phyloP scores from a whole-genome alignment of 2,888 invertebrate genomes.

The Eueremaeus valkanovi region DNA sequence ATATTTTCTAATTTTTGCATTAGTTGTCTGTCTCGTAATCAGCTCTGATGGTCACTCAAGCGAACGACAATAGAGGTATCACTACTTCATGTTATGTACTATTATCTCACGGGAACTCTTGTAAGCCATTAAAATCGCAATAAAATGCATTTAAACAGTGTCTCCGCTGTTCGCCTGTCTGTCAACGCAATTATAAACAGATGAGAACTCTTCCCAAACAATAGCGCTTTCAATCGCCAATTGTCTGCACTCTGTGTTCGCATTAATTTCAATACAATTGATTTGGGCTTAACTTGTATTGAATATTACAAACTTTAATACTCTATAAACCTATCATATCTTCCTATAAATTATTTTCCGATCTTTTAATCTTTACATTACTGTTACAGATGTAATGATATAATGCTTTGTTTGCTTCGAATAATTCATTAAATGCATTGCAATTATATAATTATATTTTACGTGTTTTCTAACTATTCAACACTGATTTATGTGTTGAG shows the following conservation, averaged over 20 bases:
- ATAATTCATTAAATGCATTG: too few relatives aligned
- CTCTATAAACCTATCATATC: too few relatives aligned
- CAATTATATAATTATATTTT: too few relatives aligned
- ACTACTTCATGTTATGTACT: background rate
- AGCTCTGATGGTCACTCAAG: background rate
- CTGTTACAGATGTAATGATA: too few relatives aligned
- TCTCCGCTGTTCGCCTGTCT: background rate
- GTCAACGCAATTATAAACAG: slow-evolving; percentile 13
- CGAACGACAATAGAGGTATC: slow-evolving; percentile 19
- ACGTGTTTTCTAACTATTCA: too few relatives aligned
- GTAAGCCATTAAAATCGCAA: slow-evolving; percentile 17
- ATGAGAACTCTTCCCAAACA: background rate
- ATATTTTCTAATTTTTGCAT: background rate
- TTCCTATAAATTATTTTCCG: too few relatives aligned
- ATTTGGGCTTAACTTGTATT: background rate
- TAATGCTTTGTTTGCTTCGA: too few relatives aligned
- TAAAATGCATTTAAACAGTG: background rate
- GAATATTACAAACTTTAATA: too few relatives aligned
- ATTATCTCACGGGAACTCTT: slow-evolving; percentile 28
- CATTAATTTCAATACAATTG: background rate
- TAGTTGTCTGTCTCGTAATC: slow-evolving; percentile 5
- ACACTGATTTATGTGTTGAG: too few relatives aligned
- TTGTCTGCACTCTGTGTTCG: background rate
- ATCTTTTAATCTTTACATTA: too few relatives aligned
- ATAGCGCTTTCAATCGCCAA: background rate